These are phyloP conservation scores for Falco biarmicus DNA, from an alignment of 2,797 vertebrate genomes.

Conservation along the genomic window DNA sequence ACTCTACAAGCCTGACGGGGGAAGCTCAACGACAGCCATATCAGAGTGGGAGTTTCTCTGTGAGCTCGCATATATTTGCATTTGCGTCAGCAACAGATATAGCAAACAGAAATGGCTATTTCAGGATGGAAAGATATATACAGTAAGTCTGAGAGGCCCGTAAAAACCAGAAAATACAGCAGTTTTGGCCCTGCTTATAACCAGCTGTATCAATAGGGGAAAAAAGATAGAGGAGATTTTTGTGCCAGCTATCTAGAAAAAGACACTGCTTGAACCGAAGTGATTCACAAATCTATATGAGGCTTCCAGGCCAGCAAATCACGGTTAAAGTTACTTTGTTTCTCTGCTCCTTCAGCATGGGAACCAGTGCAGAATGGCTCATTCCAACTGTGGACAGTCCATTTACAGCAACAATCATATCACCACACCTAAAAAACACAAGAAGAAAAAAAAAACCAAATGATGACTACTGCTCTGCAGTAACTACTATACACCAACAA, in stretches of 20 bases:
- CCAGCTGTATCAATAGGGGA: slow-evolving; percentile 64
- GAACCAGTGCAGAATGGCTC: slow-evolving; percentile 97
- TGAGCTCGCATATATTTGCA: background rate
- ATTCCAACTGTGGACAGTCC: slow-evolving; percentile 94
- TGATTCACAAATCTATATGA: slow-evolving; percentile 81
- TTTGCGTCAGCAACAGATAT: background rate
- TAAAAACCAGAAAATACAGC: slow-evolving; percentile 11
- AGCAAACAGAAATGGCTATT: slow-evolving; percentile 31
- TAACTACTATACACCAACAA: background rate
- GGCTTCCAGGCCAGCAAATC: slow-evolving; percentile 98
- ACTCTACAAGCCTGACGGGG: background rate
- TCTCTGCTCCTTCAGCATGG: slow-evolving; percentile 98
- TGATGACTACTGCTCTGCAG: background rate
- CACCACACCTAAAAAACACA: slow-evolving; percentile 87
- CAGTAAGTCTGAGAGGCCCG: background rate
- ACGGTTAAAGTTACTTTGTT: slow-evolving; percentile 96
- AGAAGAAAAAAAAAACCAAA: background rate
- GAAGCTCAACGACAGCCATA: background rate
- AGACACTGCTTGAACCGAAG: slow-evolving; percentile 9
- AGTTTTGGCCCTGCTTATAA: slow-evolving; percentile 73
- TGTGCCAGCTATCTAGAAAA: slow-evolving; percentile 57
- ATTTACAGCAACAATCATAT: slow-evolving; percentile 98
- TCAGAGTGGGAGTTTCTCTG: background rate
- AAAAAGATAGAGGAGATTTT: slow-evolving; percentile 14
- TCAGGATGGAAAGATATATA: slow-evolving; percentile 40